phyloP scores from a whole-genome alignment of 2,113 vertebrate species.

The Etia nguti region DNA sequence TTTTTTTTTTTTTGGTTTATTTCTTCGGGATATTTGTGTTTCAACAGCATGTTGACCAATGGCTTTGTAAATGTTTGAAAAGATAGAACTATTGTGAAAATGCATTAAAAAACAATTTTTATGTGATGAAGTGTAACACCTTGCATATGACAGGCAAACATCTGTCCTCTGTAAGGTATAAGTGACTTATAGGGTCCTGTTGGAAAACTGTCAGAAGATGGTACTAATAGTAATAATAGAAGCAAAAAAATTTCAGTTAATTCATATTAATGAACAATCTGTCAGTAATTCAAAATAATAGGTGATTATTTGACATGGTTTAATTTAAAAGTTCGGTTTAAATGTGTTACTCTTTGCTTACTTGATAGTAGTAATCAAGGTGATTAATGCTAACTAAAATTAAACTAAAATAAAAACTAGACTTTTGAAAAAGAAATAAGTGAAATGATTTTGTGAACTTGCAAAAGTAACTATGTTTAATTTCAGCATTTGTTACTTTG shows the following conservation, averaged over 20 bases:
- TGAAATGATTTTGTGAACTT: not conserved
- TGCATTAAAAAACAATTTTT: fast-evolving
- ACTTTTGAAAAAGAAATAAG: not conserved
- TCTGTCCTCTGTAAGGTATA: not conserved
- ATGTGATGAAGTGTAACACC: not conserved
- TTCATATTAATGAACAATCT: not conserved
- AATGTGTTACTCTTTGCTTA: not conserved
- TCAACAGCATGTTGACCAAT: too few species aligned
- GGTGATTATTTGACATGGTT: fast-evolving
- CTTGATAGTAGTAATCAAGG: not conserved
- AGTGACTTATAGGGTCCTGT: not conserved
- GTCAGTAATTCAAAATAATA: not conserved
- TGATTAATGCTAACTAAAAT: not conserved
- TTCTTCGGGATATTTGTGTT: not conserved
- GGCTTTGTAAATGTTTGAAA: not conserved
- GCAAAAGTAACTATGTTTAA: not conserved
- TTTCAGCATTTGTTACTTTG: not conserved
- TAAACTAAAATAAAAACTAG: not conserved
- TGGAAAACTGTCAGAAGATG: not conserved
- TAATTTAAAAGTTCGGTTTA: not conserved
- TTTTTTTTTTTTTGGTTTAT: not conserved
- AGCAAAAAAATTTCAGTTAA: not conserved
- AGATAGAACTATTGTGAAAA: not conserved
- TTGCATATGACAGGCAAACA: not conserved
- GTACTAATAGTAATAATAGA: fast-evolving